phyloP scores from a whole-genome alignment of 2,888 invertebrate genomes.

The Platycheirus rosarum region DNA sequence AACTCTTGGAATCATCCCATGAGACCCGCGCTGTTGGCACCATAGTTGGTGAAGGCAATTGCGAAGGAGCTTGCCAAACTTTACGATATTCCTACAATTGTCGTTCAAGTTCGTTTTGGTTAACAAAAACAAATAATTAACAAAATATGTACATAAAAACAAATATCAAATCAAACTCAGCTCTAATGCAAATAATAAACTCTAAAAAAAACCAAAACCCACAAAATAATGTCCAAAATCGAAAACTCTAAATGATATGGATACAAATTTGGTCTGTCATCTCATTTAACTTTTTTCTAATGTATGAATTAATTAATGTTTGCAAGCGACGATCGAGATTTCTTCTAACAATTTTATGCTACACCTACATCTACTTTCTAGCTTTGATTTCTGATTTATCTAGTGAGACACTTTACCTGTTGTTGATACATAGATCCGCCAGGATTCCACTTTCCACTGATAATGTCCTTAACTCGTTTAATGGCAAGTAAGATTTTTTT shows the following conservation, averaged over 20 bases:
- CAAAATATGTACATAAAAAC: conserved; percentile 48
- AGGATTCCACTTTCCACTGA: conserved; percentile 89
- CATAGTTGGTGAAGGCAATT: conserved; percentile 81
- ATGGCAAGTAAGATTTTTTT: conserved; percentile 98
- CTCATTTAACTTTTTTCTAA: neutral
- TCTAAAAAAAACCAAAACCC: conserved; percentile 39
- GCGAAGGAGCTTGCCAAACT: conserved; percentile 80
- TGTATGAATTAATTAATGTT: neutral
- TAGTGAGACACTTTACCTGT: conserved; percentile 77
- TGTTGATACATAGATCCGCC: conserved; percentile 81
- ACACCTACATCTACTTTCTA: conserved; percentile 3
- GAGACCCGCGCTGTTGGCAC: conserved; percentile 81
- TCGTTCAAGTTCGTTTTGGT: conserved; percentile 55
- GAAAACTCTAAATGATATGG: conserved; percentile 7
- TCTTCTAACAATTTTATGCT: conserved; percentile 7
- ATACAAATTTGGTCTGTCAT: conserved; percentile 41
- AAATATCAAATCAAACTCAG: conserved; percentile 39
- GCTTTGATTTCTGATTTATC: neutral
- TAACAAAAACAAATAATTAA: conserved; percentile 62
- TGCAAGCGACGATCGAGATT: conserved; percentile 13
- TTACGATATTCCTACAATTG: conserved; percentile 79
- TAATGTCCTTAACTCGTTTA: conserved; percentile 96
- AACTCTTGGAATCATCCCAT: conserved; percentile 82
- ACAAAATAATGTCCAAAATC: conserved; percentile 20
- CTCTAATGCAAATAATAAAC: too few species aligned